phyloP scores from a whole-genome alignment of 2,888 invertebrate species.

The Rhagium mordax region DNA sequence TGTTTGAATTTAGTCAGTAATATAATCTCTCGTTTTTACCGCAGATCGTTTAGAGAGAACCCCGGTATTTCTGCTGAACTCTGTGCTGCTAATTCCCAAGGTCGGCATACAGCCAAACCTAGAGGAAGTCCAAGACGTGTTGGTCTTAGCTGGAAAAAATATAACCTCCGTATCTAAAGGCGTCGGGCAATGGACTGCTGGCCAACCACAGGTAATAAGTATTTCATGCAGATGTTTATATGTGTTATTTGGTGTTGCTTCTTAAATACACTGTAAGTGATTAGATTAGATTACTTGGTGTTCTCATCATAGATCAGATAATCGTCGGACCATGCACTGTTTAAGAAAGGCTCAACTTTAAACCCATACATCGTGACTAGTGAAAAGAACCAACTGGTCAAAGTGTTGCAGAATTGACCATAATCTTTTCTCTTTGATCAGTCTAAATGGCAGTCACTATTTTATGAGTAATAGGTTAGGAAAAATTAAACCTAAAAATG shows the following conservation, averaged over 20 bases:
- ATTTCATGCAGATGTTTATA: constrained; percentile 29
- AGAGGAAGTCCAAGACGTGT: constrained; percentile 91
- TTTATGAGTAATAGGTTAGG: too few species aligned
- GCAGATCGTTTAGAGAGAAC: constrained; percentile 68
- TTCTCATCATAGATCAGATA: neutral
- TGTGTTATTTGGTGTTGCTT: constrained; percentile 31
- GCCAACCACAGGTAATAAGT: constrained; percentile 71
- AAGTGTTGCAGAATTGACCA: too few species aligned
- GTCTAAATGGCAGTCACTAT: too few species aligned
- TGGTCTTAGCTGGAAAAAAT: constrained; percentile 85
- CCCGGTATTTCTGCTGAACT: constrained; percentile 87
- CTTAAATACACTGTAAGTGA: neutral
- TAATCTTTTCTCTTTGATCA: too few species aligned
- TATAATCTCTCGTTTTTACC: too few species aligned
- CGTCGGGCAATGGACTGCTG: constrained; percentile 93
- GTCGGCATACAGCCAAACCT: constrained; percentile 90
- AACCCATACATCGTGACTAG: too few species aligned
- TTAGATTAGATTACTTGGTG: neutral
- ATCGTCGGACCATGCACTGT: neutral
- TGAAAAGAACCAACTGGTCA: too few species aligned
- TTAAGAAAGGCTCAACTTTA: neutral
- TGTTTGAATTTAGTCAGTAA: too few species aligned
- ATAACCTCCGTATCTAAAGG: constrained; percentile 92
- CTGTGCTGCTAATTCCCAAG: constrained; percentile 89
- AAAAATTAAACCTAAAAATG: too few species aligned